A percentile compares a stretch with the other conserved stretches of the same genome.
Conservation (phyloP, 2,797 vertebrate species). For the Cynodonichthys magdalenae region DNA sequence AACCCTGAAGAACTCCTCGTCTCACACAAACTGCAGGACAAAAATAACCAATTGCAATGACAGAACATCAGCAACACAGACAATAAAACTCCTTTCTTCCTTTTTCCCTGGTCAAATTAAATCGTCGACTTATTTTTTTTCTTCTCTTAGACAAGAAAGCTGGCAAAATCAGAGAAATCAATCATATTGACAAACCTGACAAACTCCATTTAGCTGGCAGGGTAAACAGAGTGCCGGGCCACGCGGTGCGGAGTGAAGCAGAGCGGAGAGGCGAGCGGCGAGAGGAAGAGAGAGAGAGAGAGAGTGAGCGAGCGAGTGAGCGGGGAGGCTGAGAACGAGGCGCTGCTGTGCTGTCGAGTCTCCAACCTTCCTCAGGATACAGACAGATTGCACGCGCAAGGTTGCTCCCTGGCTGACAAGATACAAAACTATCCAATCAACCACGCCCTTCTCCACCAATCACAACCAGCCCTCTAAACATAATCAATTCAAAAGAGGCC, state of each 20-base stretch:
- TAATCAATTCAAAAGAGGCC: slow-evolving; percentile 87
- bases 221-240: slow-evolving; percentile 90
- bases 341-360: slow-evolving; percentile 84
- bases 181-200: slow-evolving; percentile 96
- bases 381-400: slow-evolving; percentile 91
- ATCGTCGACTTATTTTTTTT: slow-evolving; percentile 79
- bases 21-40: slow-evolving; percentile 55
- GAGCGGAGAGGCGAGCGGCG: slow-evolving; percentile 73
- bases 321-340: slow-evolving; percentile 62
- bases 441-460: slow-evolving; percentile 97
- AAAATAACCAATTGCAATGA: slow-evolving; percentile 72
- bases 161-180: slow-evolving; percentile 85
- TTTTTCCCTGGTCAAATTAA: slow-evolving; percentile 76
- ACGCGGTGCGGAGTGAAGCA: slow-evolving; percentile 83
- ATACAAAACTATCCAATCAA: slow-evolving; percentile 95
- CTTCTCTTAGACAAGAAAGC: slow-evolving; percentile 74
- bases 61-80: slow-evolving; percentile 64
- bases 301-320: slow-evolving; percentile 48
- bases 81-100: slow-evolving; percentile 56
- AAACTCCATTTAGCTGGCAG: slow-evolving; percentile 97
- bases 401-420: slow-evolving; percentile 92
- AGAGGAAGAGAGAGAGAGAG: slow-evolving; percentile 64
- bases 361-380: slow-evolving; percentile 89
- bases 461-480: slow-evolving; percentile 92
- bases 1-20: slow-evolving; percentile 35